Evolutionary conservation across 2,888 invertebrate genomes (phyloP).

Genomic region (Drosophila borborema): DNA sequence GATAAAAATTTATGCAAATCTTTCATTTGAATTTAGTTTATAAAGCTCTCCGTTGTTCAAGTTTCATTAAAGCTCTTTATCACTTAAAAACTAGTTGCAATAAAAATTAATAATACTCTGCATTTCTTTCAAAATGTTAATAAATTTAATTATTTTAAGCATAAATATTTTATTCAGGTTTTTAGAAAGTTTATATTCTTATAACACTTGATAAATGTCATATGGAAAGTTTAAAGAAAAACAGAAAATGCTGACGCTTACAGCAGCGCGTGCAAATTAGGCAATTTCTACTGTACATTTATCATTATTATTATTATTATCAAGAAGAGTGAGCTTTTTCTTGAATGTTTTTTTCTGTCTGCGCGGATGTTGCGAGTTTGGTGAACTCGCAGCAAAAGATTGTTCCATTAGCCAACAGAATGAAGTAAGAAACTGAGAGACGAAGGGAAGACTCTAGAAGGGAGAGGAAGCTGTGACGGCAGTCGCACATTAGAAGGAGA

Average conservation of each 20-base stretch:
- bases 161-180: background rate
- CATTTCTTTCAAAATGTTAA: background rate
- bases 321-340: conserved; percentile 11
- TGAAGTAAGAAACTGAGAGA: background rate
- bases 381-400: conserved; percentile 61
- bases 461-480: too few relatives aligned
- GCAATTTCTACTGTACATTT: conserved; percentile 48
- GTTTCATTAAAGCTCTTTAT: background rate
- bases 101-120: background rate
- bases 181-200: background rate
- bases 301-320: conserved; percentile 41
- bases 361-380: conserved; percentile 35
- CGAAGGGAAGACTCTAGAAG: background rate
- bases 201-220: background rate
- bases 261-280: conserved; percentile 36
- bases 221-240: background rate
- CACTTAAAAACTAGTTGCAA: background rate
- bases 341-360: background rate
- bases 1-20: background rate
- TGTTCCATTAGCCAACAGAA: conserved; percentile 63
- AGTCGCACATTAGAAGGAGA: conserved; percentile 2
- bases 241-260: background rate
- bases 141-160: conserved; percentile 4
- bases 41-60: background rate
- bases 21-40: background rate